A percentile compares a stretch with the other conserved stretches of the same genome.
These are phyloP conservation scores for Bos indicus DNA, from an alignment of 2,113 vertebrate genomes.

Conservation along the genomic window DNA sequence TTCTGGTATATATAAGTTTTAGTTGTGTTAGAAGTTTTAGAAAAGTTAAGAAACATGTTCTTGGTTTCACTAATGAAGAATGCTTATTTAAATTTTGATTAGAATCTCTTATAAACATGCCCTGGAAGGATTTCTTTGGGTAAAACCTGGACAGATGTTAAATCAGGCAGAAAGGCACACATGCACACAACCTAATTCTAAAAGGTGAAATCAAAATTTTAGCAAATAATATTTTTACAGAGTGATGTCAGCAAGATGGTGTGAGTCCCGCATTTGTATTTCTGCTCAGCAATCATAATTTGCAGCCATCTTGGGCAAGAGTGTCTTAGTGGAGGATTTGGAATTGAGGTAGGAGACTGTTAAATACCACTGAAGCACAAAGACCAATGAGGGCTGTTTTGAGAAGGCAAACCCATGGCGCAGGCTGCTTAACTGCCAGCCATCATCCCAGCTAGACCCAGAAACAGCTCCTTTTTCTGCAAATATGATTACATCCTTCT, in stretches of 20 bases:
- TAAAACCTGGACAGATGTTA: background rate
- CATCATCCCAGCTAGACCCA: background rate
- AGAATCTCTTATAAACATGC: background rate
- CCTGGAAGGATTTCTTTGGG: background rate
- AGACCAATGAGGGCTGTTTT: background rate
- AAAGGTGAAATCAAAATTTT: background rate
- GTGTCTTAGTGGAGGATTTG: background rate
- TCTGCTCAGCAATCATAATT: background rate
- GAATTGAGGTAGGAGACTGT: background rate
- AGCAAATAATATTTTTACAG: background rate
- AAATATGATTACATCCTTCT: background rate
- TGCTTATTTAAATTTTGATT: slow-evolving; percentile 22
- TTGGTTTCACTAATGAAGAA: slow-evolving; percentile 23
- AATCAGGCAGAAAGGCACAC: background rate
- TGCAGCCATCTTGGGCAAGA: background rate
- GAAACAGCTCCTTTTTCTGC: background rate
- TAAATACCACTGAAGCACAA: background rate
- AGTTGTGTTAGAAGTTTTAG: slow-evolving; percentile 20
- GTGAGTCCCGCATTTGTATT: no score
- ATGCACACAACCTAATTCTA: background rate
- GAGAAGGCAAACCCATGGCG: background rate
- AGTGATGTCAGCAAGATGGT: background rate
- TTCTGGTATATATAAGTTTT: background rate
- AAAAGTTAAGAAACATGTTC: background rate
- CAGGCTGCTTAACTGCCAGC: background rate